A percentile compares a stretch with the other conserved stretches of the same genome.
Evolutionary conservation across 2,888 invertebrate genomes (phyloP).

Genomic region (Yponomeuta plumbellus): DNA sequence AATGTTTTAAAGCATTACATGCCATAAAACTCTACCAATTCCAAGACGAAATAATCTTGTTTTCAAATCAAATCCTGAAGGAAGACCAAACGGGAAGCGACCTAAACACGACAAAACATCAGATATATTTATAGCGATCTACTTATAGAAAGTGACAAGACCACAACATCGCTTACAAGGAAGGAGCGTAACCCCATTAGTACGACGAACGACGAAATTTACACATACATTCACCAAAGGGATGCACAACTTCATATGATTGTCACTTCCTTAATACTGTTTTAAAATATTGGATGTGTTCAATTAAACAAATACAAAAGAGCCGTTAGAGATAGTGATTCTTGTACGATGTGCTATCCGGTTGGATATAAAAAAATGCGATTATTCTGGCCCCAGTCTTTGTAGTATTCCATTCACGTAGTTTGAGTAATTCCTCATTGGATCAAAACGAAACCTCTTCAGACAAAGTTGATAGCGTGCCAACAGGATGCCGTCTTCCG

Average conservation of each 20-base stretch:
- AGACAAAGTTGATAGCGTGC: constrained; percentile 47
- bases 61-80: background rate
- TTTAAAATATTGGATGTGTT: no score
- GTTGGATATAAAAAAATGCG: no score
- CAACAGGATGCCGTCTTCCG: constrained; percentile 71
- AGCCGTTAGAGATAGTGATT: no score
- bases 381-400: no score
- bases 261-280: no score
- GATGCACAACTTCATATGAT: no score
- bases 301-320: no score
- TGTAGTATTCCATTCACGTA: no score
- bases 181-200: constrained; percentile 38
- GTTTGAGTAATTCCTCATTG: constrained; percentile 16
- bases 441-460: background rate
- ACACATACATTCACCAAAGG: no score
- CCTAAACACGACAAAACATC: background rate
- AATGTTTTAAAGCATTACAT: no score
- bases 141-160: constrained; percentile 7
- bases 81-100: background rate
- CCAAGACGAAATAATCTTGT: background rate
- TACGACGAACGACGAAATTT: constrained; percentile 21
- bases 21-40: no score
- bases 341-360: no score
- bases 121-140: background rate
- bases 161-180: constrained; percentile 27